These are phyloP conservation scores for Epirrhoe alternata DNA, from an alignment of 2,888 invertebrate species.

Conservation along the genomic window DNA sequence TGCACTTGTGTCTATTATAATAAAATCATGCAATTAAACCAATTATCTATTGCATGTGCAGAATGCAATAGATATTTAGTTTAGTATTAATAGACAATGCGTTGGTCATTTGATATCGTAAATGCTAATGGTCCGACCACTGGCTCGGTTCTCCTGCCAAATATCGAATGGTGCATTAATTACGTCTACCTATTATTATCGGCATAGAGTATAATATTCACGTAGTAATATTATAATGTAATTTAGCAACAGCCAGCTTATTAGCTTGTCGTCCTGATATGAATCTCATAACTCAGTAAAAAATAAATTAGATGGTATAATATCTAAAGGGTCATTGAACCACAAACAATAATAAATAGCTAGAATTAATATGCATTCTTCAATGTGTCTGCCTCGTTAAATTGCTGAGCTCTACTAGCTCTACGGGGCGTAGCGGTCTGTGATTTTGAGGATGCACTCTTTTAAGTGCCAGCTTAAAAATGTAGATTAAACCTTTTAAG, in stretches of 20 bases:
- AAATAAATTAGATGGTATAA: not conserved
- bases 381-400: too few relatives aligned
- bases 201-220: not conserved
- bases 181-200: constrained; percentile 5
- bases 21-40: not conserved
- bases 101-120: constrained; percentile 21
- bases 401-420: too few relatives aligned
- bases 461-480: too few relatives aligned
- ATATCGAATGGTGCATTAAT: constrained; percentile 15
- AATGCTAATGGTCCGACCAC: constrained; percentile 25
- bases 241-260: not conserved
- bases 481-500: too few relatives aligned
- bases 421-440: too few relatives aligned
- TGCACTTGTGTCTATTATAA: not conserved
- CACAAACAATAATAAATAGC: not conserved
- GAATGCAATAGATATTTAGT: not conserved
- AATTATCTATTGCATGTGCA: not conserved
- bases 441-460: too few relatives aligned
- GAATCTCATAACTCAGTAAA: not conserved
- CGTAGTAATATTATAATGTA: not conserved
- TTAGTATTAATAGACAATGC: constrained; percentile 15
- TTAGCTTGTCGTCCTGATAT: not conserved
- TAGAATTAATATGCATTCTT: not conserved
- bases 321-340: not conserved
- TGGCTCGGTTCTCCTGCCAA: constrained; percentile 26